phyloP scores from a whole-genome alignment of 2,113 vertebrate species.

The Camelus dromedarius region DNA sequence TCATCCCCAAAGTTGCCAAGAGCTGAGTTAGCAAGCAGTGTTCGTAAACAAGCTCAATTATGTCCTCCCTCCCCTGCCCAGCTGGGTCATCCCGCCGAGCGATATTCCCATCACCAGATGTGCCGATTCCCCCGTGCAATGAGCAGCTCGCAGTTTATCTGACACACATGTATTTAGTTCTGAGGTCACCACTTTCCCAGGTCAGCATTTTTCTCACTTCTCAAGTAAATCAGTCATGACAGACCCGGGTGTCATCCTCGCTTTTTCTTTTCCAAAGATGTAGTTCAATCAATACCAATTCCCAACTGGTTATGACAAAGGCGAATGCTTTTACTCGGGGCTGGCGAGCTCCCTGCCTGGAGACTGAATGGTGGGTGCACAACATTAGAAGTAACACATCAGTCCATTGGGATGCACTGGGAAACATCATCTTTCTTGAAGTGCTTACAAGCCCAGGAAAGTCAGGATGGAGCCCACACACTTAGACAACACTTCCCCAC shows the following conservation, averaged over 20 bases:
- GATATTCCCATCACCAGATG: conserved; percentile 50
- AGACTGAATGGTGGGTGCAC: neutral
- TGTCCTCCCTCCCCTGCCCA: conserved; percentile 57
- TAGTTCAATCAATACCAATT: conserved; percentile 70
- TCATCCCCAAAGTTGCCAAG: conserved; percentile 68
- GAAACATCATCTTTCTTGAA: neutral
- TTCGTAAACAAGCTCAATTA: conserved; percentile 20
- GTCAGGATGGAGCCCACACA: neutral
- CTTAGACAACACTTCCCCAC: conserved; percentile 65
- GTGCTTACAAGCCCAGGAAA: neutral
- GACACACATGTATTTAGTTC: conserved; percentile 48
- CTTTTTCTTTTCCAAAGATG: neutral
- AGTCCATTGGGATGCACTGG: conserved; percentile 19
- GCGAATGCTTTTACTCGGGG: neutral
- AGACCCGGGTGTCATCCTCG: conserved; percentile 16
- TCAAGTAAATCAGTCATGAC: conserved; percentile 78
- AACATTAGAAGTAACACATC: neutral
- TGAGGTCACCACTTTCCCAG: conserved; percentile 70
- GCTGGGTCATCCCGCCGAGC: conserved; percentile 69
- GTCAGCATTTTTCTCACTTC: conserved; percentile 72
- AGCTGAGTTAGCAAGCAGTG: conserved; percentile 66
- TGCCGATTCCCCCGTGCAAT: conserved; percentile 23
- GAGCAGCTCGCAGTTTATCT: conserved; percentile 27
- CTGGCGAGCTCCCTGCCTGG: neutral
- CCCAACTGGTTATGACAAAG: conserved; percentile 40